Conservation (phyloP, 1,140 invertebrate genomes). For the Whitmania pigra region DNA sequence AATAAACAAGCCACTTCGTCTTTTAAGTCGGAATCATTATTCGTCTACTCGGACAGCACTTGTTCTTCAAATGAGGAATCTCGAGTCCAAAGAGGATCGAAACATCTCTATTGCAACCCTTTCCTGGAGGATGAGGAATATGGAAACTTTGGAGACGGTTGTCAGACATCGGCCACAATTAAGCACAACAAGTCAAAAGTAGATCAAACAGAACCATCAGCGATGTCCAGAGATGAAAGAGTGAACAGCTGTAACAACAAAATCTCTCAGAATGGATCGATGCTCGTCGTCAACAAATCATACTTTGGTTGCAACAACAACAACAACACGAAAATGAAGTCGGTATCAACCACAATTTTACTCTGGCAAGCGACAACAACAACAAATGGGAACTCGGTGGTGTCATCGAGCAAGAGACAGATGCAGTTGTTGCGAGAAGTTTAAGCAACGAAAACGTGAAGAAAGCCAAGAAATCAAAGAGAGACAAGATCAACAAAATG, state of each 20-base stretch:
- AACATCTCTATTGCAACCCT: constrained; percentile 10
- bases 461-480: constrained; percentile 8
- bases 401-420: background rate
- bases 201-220: no score
- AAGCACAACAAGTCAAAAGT: no score
- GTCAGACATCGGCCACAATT: no score
- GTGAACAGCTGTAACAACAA: no score
- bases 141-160: background rate
- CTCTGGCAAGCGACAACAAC: background rate
- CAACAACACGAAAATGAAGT: no score
- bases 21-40: background rate
- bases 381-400: background rate
- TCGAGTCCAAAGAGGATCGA: background rate
- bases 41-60: background rate
- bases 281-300: no score
- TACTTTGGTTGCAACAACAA: no score
- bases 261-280: no score
- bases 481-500: constrained; percentile 22
- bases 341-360: background rate
- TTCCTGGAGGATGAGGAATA: background rate
- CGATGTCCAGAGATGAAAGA: no score
- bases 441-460: background rate
- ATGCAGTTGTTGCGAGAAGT: background rate
- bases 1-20: background rate
- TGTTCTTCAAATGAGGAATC: background rate